Conservation (phyloP, 2,797 vertebrate genomes). For the Gallirallus australis region DNA sequence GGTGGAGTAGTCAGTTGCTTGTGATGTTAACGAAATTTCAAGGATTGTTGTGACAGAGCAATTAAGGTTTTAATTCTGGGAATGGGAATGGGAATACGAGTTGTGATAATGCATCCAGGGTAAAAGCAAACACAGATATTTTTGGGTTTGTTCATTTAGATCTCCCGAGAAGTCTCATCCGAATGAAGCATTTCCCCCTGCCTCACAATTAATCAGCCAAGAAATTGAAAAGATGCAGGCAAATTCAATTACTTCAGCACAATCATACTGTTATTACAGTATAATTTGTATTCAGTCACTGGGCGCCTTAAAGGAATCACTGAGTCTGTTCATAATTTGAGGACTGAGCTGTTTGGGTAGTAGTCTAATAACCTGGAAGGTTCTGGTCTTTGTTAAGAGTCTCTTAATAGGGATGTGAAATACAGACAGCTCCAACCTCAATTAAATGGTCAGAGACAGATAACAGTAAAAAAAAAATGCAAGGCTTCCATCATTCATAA, state of each 20-base stretch:
- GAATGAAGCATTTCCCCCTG: not conserved
- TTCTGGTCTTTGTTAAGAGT: not conserved
- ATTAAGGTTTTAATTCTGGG: not conserved
- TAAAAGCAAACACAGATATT: not conserved
- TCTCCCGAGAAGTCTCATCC: not conserved
- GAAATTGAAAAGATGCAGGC: not conserved
- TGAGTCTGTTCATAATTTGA: not conserved
- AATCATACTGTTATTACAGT: not conserved
- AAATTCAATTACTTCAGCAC: constrained; percentile 1
- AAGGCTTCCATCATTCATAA: not conserved
- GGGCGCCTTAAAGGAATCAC: fast-evolving
- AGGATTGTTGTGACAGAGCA: not conserved
- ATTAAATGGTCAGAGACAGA: not conserved
- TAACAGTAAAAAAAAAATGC: not conserved
- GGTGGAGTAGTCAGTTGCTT: not conserved
- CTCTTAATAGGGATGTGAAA: not conserved
- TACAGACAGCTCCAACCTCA: not conserved
- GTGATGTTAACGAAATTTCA: not conserved
- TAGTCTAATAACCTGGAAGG: not conserved
- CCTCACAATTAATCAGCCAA: not conserved
- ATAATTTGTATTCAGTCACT: not conserved
- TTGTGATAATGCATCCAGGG: not conserved
- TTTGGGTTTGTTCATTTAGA: not conserved
- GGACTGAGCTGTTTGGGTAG: not conserved
- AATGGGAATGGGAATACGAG: not conserved